Conservation (phyloP, 64 coral and sea anemone species). For the Cladopsammia gracilis region DNA sequence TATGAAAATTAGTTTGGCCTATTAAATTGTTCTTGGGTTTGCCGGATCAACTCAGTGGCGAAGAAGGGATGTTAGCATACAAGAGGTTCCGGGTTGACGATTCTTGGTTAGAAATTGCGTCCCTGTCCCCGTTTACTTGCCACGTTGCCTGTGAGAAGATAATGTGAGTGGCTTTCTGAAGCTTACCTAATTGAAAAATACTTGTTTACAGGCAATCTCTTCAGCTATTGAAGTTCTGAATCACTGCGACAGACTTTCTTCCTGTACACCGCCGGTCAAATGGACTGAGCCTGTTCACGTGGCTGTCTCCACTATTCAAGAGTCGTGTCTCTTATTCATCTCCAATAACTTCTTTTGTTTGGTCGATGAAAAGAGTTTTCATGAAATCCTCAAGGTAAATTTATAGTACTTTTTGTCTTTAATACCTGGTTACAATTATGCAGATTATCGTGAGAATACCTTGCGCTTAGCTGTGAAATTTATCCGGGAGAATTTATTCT, state of each 20-base stretch:
- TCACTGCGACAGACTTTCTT: constrained; percentile 78
- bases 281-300: constrained; percentile 80
- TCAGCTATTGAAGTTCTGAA: constrained; percentile 69
- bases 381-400: constrained; percentile 81
- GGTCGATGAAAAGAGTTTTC: constrained; percentile 44
- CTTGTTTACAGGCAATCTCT: constrained; percentile 27
- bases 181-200: background rate
- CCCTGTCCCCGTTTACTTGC: too few species aligned
- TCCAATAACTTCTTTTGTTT: constrained; percentile 43
- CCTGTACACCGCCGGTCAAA: constrained; percentile 74
- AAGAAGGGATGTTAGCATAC: too few species aligned
- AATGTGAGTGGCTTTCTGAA: background rate
- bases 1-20: too few species aligned
- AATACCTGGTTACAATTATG: background rate
- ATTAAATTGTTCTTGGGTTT: too few species aligned
- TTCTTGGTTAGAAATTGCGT: background rate
- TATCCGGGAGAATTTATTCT: too few species aligned
- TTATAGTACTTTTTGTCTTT: background rate
- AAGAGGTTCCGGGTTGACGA: too few species aligned
- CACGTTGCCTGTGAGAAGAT: background rate
- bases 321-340: constrained; percentile 69
- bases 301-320: constrained; percentile 35
- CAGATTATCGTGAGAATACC: background rate
- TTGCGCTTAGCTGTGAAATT: too few species aligned
- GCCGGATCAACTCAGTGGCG: too few species aligned